These are phyloP conservation scores for Chaetoderma sp. DNA, from an alignment of 2,888 invertebrate genomes.

Conservation along the genomic window DNA sequence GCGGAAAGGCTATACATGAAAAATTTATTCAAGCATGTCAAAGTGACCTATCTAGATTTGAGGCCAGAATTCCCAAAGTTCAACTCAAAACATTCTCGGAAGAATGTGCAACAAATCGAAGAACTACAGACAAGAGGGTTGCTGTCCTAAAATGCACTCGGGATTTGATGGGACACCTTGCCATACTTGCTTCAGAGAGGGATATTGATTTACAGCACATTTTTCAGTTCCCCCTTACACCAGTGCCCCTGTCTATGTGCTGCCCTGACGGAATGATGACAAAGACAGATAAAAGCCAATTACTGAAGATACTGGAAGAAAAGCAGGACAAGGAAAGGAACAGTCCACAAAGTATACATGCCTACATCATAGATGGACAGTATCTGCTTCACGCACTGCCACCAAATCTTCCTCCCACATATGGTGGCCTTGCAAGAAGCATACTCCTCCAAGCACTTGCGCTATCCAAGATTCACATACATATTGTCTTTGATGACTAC, in stretches of 20 bases:
- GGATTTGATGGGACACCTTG: conserved; percentile 19
- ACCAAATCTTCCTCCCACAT: conserved; percentile 15
- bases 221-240: conserved; percentile 15
- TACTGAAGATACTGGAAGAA: conserved; percentile 12
- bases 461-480: neutral
- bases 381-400: conserved; percentile 9
- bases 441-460: neutral
- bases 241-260: conserved; percentile 22
- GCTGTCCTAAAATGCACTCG: conserved; percentile 11
- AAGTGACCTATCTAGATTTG: conserved; percentile 10
- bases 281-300: conserved; percentile 14
- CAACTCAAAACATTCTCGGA: conserved; percentile 18
- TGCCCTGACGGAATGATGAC: conserved; percentile 21
- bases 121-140: neutral
- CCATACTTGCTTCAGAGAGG: conserved; percentile 3
- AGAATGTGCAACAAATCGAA: neutral
- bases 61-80: conserved; percentile 6
- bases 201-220: conserved; percentile 17
- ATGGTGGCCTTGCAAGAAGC: conserved; percentile 1
- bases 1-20: conserved; percentile 9
- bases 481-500: conserved; percentile 19
- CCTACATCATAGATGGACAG: conserved; percentile 10
- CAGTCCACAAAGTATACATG: neutral
- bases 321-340: neutral
- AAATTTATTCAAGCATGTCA: conserved; percentile 17